Base-by-base conservation (phyloP, 2,113 vertebrate genomes). In the Siniperca chuatsi region DNA sequence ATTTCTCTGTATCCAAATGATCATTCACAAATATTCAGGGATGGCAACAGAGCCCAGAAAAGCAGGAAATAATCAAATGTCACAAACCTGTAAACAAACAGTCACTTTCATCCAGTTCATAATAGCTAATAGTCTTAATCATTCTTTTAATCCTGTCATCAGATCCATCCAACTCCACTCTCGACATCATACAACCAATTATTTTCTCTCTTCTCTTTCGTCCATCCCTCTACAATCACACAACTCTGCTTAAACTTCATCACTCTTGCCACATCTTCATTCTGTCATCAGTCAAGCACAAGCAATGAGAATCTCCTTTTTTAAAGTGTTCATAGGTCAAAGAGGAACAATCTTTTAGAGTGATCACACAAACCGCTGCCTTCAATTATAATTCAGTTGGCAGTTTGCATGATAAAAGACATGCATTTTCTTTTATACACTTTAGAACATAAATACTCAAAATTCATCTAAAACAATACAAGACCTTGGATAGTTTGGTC, bases 261-360 rank as follows among this genome's bases (percentile, higher is more conserved):
- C 48, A 64, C 37, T 33, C 55, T 60, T 52, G 3, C 57, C 57
- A 73, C 42, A 25, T 69, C 52, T 52, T 20, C 18, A 44, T 16
- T 20, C 78, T 46, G 78, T 69, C 79, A 82, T 60, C 61, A 55
- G 25, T 64, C 64, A 54, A 42, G 25, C 10, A 46, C 10, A n/a
- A 46, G 55, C 16, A 66, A 50, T 9, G 9, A 44, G 11, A 71
- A 62, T 13, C 12, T 60, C 54, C 29, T 11, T 18, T 12, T 57
- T 25, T 29, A 16, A 70, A 35, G 7, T 21, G 54, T 54, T 55
- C 35, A 71, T 1, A 10, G 21, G 10, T 23, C 13, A 64, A 7
- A 54, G 8, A 55, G 48, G 48, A 73, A 50, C 2, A 46, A 12
- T 12, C 8, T 20, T 65, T 44, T 15, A 62, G 11, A 55, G 37